phyloP scores from a whole-genome alignment of 2,113 vertebrate species.

The Ammodramus savannarum region DNA sequence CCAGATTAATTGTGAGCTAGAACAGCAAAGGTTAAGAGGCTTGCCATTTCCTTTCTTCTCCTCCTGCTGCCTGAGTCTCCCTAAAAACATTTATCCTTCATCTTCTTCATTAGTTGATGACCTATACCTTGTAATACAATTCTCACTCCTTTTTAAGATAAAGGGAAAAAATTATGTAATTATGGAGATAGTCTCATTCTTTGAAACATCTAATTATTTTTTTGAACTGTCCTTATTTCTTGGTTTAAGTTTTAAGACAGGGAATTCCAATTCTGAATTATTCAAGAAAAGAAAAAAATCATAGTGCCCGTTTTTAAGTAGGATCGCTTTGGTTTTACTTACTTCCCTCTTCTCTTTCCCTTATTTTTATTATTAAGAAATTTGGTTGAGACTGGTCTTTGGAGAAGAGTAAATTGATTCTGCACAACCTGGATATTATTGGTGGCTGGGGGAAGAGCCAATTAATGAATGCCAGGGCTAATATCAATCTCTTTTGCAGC shows the following conservation, averaged over 20 bases:
- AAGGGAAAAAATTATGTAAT: not conserved
- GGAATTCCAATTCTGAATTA: not conserved
- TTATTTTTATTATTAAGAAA: not conserved
- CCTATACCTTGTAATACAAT: not conserved
- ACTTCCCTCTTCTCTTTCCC: not conserved
- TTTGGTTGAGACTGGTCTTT: not conserved
- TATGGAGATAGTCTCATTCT: not conserved
- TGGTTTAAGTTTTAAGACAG: not conserved
- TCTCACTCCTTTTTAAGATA: not conserved
- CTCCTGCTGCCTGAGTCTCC: not conserved
- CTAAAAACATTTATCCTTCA: constrained; percentile 8
- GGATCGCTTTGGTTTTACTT: not conserved
- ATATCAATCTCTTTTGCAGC: not conserved
- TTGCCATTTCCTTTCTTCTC: constrained; percentile 4
- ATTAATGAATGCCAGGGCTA: not conserved
- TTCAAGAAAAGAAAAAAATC: not conserved
- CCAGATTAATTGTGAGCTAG: constrained; percentile 33
- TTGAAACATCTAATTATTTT: not conserved
- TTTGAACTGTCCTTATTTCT: not conserved
- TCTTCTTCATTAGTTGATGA: constrained; percentile 3
- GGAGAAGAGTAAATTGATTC: not conserved
- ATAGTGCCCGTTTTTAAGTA: not conserved
- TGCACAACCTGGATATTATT: not conserved
- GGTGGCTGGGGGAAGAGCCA: not conserved
- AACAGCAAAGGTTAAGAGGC: constrained; percentile 39